These are phyloP conservation scores for Catagonus wagneri DNA, from an alignment of 2,113 vertebrate genomes.

Conservation along the genomic window DNA sequence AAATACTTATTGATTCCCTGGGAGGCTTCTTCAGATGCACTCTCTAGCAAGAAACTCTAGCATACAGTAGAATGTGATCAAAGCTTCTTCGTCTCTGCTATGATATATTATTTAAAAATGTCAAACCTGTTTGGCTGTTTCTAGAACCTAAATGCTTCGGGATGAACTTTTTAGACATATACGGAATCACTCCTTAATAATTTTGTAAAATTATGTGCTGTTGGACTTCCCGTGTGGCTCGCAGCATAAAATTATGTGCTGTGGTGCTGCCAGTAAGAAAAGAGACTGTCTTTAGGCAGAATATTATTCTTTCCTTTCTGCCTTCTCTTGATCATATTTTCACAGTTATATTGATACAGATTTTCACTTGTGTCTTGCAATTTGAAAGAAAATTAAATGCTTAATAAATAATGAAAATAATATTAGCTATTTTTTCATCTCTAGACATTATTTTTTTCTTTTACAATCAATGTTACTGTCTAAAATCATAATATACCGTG, in stretches of 20 bases:
- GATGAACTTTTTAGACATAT: slow-evolving; percentile 71
- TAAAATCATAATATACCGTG: background rate
- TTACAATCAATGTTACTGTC: background rate
- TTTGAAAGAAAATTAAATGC: background rate
- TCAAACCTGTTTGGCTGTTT: slow-evolving; percentile 81
- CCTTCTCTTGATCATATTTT: slow-evolving; percentile 2
- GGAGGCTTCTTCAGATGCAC: slow-evolving; percentile 81
- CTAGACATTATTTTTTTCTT: background rate
- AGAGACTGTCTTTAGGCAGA: background rate
- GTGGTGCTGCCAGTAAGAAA: slow-evolving; percentile 39
- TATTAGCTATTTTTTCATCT: background rate
- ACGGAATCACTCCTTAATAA: slow-evolving; percentile 70
- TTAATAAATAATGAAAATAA: background rate
- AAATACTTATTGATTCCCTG: slow-evolving; percentile 80
- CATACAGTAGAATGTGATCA: slow-evolving; percentile 75
- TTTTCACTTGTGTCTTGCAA: background rate
- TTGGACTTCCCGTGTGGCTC: too few species aligned
- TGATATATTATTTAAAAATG: slow-evolving; percentile 90
- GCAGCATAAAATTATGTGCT: slow-evolving; percentile 80
- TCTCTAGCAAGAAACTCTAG: slow-evolving; percentile 72
- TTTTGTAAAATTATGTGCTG: slow-evolving; percentile 80
- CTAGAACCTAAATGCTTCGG: slow-evolving; percentile 82
- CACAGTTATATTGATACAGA: background rate
- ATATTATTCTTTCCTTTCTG: background rate
- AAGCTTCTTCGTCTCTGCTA: slow-evolving; percentile 83